Percentiles rank a stretch among this genome's conserved stretches.
These are phyloP conservation scores for Campylorhamphus procurvoides DNA, from an alignment of 2,113 vertebrate species.

Conservation along the genomic window DNA sequence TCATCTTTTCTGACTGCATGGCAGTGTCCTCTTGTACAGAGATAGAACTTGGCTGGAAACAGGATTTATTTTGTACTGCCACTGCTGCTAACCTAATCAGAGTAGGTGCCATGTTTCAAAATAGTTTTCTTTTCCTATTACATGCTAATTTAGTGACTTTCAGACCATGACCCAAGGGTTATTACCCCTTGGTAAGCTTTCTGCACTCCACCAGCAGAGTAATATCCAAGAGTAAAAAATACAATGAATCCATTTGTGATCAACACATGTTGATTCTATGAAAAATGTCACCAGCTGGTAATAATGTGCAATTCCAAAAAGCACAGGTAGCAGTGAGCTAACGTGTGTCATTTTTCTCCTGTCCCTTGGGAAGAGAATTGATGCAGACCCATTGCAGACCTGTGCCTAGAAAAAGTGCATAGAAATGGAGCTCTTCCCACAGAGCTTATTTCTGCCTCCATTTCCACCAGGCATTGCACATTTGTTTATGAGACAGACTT, in stretches of 20 bases:
- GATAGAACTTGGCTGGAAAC: neutral
- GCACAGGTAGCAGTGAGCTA: neutral
- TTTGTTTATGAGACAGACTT: constrained; percentile 54
- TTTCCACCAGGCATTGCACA: constrained; percentile 11
- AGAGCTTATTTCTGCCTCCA: neutral
- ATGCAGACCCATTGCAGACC: neutral
- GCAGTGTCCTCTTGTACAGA: neutral
- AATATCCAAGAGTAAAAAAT: neutral
- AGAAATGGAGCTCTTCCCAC: neutral
- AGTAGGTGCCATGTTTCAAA: neutral
- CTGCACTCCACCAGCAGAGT: neutral
- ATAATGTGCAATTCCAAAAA: neutral
- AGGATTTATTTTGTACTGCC: neutral
- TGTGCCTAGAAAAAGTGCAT: neutral
- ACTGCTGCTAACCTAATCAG: neutral
- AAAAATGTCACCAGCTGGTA: neutral
- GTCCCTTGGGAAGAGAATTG: neutral
- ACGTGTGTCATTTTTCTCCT: neutral
- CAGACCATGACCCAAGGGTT: neutral
- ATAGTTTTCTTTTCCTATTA: neutral
- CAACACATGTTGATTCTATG: neutral
- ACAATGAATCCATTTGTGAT: neutral
- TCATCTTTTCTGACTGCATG: neutral
- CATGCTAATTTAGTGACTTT: neutral
- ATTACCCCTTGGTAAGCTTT: neutral